These are phyloP conservation scores for Candidula unifasciata DNA, from an alignment of 2,888 invertebrate species.

Conservation along the genomic window DNA sequence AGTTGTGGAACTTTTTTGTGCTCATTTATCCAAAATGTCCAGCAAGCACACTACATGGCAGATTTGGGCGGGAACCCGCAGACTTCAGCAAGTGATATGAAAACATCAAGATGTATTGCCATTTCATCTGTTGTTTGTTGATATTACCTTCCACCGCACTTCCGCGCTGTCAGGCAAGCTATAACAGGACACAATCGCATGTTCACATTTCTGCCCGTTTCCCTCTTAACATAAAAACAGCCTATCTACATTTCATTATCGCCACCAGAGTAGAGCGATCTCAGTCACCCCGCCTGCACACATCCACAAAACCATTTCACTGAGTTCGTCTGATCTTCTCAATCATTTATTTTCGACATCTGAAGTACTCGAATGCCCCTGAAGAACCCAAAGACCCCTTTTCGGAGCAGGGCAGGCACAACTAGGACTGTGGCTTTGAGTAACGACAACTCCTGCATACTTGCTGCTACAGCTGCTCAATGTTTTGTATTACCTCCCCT, in stretches of 20 bases:
- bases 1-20: not conserved
- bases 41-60: not conserved
- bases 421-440: not conserved
- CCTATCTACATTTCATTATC: not conserved
- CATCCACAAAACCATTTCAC: conserved; percentile 9
- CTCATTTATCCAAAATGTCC: not conserved
- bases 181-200: not conserved
- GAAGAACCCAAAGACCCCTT: conserved; percentile 26
- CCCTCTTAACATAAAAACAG: not conserved
- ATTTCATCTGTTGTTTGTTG: not conserved
- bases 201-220: not conserved
- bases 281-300: not conserved
- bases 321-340: conserved; percentile 25
- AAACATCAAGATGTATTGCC: not conserved
- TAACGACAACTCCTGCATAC: not conserved
- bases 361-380: conserved; percentile 5
- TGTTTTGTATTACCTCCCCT: conserved; percentile 31
- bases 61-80: not conserved
- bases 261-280: not conserved
- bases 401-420: not conserved
- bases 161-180: not conserved
- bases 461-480: conserved; percentile 21
- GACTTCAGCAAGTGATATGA: not conserved
- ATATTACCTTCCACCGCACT: not conserved
- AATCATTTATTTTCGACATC: conserved; percentile 38